Evolutionary conservation across 2,797 vertebrate species (phyloP), one percentile per base, ranked within the genome.

Genomic region (Ibycter americanus): DNA sequence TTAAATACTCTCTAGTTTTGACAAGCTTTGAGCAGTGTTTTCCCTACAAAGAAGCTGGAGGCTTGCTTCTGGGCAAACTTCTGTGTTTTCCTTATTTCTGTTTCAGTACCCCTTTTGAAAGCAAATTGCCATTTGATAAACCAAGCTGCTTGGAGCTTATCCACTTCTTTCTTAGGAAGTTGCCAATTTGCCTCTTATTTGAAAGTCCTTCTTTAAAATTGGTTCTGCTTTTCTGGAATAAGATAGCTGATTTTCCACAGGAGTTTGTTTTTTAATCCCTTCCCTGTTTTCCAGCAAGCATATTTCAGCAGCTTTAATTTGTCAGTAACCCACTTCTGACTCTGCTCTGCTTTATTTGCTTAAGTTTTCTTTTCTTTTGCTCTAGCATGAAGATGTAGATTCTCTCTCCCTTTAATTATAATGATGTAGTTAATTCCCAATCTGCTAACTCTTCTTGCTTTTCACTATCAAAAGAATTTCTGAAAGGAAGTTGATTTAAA

Each of bases 231-330:
- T 88, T 94, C 78, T 91, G 82, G 84, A 97, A 51, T 89, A 94
- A 93, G 92, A 93, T 91, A 94, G 89, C 71, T 92, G 78, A 93
- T 96, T 96, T 95, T 96, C 58, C 94, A 94, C 89, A 91, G 94
- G 79, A 94, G 82, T 73, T 89, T 77, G n/a, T 47, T 94, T 96
- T 93, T 96, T 87, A 96, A 96, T 96, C 87, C 72, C 44, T 89
- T 91, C 63, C n/a, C 76, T 87, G 63, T 92, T 94, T 93, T 83
- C 40, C 44, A 91, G 71, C 40, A 87, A 87, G 71, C 2, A 5
- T 94, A 83, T 94, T 93, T 95, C 65, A 88, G 40, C 61, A 83
- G 46, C 68, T 96, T 95, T 92, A 92, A 87, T 96, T 96, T 96
- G 71, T 86, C 82, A 78, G 67, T 83, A 95, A 86, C 91, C 68